These are phyloP conservation scores for Orbicella faveolata DNA, from an alignment of 64 coral and sea anemone species.

Conservation along the genomic window DNA sequence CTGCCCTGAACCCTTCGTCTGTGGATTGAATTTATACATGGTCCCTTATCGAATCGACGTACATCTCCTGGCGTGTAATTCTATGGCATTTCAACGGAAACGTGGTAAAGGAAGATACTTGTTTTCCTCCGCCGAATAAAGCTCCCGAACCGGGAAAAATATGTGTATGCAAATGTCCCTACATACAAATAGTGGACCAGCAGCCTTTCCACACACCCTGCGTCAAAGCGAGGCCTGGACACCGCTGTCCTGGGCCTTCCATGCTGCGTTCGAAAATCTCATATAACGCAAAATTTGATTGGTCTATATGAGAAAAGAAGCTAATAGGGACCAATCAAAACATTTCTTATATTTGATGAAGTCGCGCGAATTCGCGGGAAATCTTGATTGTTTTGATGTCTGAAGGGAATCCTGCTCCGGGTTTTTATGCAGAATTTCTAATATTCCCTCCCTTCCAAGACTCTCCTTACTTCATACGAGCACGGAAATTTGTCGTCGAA, in stretches of 20 bases:
- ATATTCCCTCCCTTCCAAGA: not conserved
- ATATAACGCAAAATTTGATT: conserved; percentile 37
- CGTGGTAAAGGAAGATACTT: conserved; percentile 3
- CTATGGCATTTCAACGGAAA: conserved; percentile 51
- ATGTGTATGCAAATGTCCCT: conserved; percentile 33
- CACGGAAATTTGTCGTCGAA: not conserved
- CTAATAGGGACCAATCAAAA: conserved; percentile 29
- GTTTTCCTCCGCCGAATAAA: conserved; percentile 54
- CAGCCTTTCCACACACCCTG: conserved; percentile 61
- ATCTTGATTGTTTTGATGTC: not conserved
- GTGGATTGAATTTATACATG: conserved; percentile 56
- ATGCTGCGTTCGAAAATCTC: not conserved
- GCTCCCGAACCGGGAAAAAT: conserved; percentile 67
- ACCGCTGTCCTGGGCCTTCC: conserved; percentile 50
- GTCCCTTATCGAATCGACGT: conserved; percentile 33
- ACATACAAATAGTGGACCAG: conserved; percentile 12
- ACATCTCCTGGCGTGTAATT: conserved; percentile 6
- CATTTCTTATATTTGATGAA: not conserved
- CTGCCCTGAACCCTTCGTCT: conserved; percentile 37
- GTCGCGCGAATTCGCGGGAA: conserved; percentile 28
- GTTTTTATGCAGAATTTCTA: not conserved
- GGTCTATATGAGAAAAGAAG: not conserved
- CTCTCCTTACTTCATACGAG: too few relatives aligned
- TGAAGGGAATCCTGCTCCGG: not conserved
- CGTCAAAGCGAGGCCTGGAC: conserved; percentile 70